Evolutionary conservation across 2,888 invertebrate species (phyloP).

Genomic region (Agrotis ipsilon): DNA sequence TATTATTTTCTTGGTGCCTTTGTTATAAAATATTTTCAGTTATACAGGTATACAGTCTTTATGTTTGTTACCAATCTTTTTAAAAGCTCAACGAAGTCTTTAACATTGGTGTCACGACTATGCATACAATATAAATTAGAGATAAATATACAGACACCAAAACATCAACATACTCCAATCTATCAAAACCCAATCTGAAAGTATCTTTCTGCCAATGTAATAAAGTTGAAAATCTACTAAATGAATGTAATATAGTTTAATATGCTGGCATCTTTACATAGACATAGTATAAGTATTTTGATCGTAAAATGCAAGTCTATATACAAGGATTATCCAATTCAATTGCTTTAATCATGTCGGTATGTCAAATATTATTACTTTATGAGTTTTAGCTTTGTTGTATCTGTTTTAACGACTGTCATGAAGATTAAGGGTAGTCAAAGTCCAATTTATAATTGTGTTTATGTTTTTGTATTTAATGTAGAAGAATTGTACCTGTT

Average conservation of each 20-base stretch:
- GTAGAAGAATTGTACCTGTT: background rate
- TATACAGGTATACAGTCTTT: too few relatives aligned
- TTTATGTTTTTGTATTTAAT: background rate
- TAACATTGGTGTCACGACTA: background rate
- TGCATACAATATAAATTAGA: background rate
- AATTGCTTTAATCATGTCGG: slow-evolving; percentile 23
- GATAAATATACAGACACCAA: background rate
- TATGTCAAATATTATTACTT: slow-evolving; percentile 26
- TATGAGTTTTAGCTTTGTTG: slow-evolving; percentile 11
- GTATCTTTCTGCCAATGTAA: too few relatives aligned
- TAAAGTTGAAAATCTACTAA: too few relatives aligned
- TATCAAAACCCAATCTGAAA: too few relatives aligned
- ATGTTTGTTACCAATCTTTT: too few relatives aligned
- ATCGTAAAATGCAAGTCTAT: background rate
- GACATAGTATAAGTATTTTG: background rate
- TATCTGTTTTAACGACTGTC: slow-evolving; percentile 9
- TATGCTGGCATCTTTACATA: too few relatives aligned
- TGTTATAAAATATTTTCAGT: background rate
- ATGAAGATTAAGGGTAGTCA: slow-evolving; percentile 19
- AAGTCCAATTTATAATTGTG: slow-evolving; percentile 35
- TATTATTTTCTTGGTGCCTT: background rate
- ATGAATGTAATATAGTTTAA: too few relatives aligned
- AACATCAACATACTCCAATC: too few relatives aligned
- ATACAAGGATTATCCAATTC: slow-evolving; percentile 16
- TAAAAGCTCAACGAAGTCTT: background rate